phyloP scores from a whole-genome alignment of 2,797 vertebrate genomes.

The Chrysolophus pictus region DNA sequence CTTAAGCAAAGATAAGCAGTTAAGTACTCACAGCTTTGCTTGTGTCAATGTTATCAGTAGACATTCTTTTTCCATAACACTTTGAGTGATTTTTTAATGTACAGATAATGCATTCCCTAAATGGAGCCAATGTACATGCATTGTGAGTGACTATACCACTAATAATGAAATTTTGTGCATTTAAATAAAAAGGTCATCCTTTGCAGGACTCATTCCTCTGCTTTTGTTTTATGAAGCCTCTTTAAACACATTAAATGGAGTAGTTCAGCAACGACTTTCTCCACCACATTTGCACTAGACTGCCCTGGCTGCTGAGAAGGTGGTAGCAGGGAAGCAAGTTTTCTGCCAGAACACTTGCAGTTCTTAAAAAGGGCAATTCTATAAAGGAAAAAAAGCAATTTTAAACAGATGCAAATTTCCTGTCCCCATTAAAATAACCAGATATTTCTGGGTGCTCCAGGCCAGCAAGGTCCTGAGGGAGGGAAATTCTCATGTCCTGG shows the following conservation, averaged over 20 bases:
- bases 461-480: neutral
- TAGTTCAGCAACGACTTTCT: neutral
- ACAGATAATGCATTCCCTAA: conserved; percentile 8
- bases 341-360: neutral
- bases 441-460: neutral
- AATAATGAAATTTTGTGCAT: neutral
- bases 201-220: neutral
- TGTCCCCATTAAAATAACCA: neutral
- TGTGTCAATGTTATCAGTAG: conserved; percentile 56
- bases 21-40: conserved; percentile 56
- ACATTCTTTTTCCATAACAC: conserved; percentile 36
- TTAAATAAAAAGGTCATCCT: neutral
- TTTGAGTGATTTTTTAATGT: conserved; percentile 7
- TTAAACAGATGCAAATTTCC: neutral
- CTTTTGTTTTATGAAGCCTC: neutral
- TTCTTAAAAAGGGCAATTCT: neutral
- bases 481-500: neutral
- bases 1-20: conserved; percentile 43
- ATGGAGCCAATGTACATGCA: neutral
- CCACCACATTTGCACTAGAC: neutral
- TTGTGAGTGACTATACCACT: neutral
- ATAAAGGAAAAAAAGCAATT: neutral
- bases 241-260: neutral
- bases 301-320: neutral
- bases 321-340: neutral